Percentiles rank a stretch among this genome's conserved stretches.
phyloP scores from a whole-genome alignment of 2,797 vertebrate genomes.

The Dallia pectoralis region DNA sequence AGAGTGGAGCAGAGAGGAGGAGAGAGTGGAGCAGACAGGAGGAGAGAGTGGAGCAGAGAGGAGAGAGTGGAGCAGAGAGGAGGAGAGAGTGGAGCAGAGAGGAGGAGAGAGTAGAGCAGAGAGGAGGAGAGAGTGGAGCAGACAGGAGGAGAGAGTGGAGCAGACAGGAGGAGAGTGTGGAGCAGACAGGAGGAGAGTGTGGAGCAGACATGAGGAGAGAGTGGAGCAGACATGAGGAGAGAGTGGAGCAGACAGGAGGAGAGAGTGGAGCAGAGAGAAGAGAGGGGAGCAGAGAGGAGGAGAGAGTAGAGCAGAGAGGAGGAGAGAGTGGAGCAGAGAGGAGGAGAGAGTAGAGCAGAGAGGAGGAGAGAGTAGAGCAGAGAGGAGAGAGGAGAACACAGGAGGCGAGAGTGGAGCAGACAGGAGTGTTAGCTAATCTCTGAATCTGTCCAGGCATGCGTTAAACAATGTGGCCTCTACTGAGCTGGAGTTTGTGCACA shows the following conservation, averaged over 20 bases:
- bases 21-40: conserved; percentile 38
- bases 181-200: conserved; percentile 22
- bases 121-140: conserved; percentile 49
- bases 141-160: conserved; percentile 37
- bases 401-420: conserved; percentile 25
- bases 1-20: conserved; percentile 53
- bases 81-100: no score
- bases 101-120: conserved; percentile 46
- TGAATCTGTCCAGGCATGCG: conserved; percentile 77
- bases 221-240: no score
- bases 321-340: conserved; percentile 51
- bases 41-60: no score
- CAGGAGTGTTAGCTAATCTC: conserved; percentile 19
- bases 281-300: conserved; percentile 48
- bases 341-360: conserved; percentile 49
- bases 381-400: conserved; percentile 46
- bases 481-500: conserved; percentile 20
- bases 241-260: conserved; percentile 48
- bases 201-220: conserved; percentile 39
- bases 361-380: conserved; percentile 48
- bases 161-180: conserved; percentile 48
- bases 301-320: no score
- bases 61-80: conserved; percentile 53
- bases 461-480: conserved; percentile 73
- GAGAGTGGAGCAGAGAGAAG: not conserved